Percentiles rank a stretch among this genome's conserved stretches.
Evolutionary conservation across 1,140 invertebrate genomes (phyloP).

Genomic region (Conopomorpha cramerella): DNA sequence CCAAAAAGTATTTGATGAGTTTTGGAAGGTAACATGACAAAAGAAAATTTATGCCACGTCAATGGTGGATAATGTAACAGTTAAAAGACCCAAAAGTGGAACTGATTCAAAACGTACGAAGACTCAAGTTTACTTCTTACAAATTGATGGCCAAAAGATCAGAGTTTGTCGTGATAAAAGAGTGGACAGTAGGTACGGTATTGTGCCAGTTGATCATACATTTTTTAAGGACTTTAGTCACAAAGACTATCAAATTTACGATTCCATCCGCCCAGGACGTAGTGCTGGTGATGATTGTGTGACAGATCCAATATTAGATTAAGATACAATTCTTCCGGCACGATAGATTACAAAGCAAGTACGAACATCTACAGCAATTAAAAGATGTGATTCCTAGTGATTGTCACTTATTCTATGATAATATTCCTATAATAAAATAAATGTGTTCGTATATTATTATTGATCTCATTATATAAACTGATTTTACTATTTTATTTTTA

Average conservation of each 20-base stretch:
- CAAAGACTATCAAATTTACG: too few relatives aligned
- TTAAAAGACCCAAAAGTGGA: slow-evolving; percentile 4
- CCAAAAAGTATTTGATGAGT: slow-evolving; percentile 10
- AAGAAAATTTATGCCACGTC: slow-evolving; percentile 8
- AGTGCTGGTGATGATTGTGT: slow-evolving; percentile 5
- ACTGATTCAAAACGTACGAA: slow-evolving; percentile 10
- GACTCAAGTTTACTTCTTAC: slow-evolving; percentile 13
- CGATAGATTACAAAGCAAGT: too few relatives aligned
- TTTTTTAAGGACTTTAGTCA: slow-evolving; percentile 9
- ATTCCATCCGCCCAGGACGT: slow-evolving; percentile 8
- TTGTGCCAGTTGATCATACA: slow-evolving; percentile 7
- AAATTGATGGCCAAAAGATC: slow-evolving; percentile 13
- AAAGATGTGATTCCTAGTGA: slow-evolving; percentile 12
- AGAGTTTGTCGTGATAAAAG: slow-evolving; percentile 19
- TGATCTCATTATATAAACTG: neutral
- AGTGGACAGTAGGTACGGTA: slow-evolving; percentile 16
- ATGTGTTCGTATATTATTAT: neutral
- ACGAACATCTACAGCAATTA: slow-evolving; percentile 14
- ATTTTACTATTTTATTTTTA: too few relatives aligned
- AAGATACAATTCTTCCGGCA: too few relatives aligned
- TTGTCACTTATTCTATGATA: slow-evolving; percentile 10
- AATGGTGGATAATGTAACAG: slow-evolving; percentile 6
- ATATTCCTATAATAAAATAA: too few relatives aligned
- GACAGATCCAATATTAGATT: slow-evolving; percentile 10
- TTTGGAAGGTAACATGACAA: slow-evolving; percentile 11